Evolutionary conservation across 35 echinoderm and acorn worm genomes (phyloP).

Genomic region (Ptychodera flava): DNA sequence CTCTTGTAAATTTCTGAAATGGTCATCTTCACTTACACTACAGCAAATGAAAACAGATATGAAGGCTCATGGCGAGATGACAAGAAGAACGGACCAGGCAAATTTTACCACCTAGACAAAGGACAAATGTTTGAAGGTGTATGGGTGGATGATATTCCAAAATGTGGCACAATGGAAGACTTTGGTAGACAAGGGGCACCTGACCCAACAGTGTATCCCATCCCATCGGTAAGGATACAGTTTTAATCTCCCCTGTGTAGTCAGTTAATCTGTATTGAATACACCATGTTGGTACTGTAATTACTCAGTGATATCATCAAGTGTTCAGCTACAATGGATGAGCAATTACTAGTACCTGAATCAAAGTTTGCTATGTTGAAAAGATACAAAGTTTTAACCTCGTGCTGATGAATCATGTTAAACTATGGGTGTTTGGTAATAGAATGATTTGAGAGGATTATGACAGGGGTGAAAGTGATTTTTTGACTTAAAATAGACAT

Average conservation of each 20-base stretch:
- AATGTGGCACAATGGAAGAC: slow-evolving; percentile 86
- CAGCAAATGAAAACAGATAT: slow-evolving; percentile 87
- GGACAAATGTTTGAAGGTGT: slow-evolving; percentile 96
- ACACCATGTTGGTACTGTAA: too few relatives aligned
- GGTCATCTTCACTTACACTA: too few relatives aligned
- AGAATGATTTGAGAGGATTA: too few relatives aligned
- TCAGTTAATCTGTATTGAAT: not conserved
- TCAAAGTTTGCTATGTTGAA: not conserved
- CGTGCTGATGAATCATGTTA: not conserved
- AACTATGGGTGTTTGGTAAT: too few relatives aligned
- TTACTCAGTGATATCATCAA: too few relatives aligned
- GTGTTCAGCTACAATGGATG: not conserved
- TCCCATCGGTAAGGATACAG: slow-evolving; percentile 55
- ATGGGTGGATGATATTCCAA: slow-evolving; percentile 90
- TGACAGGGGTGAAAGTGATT: too few relatives aligned
- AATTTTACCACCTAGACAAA: slow-evolving; percentile 90
- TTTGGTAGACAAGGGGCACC: slow-evolving; percentile 96
- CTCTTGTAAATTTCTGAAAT: too few relatives aligned
- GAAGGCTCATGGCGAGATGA: slow-evolving; percentile 91
- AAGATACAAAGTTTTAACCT: not conserved
- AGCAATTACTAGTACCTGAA: too few relatives aligned
- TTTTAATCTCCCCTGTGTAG: not conserved
- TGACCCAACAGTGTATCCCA: slow-evolving; percentile 91
- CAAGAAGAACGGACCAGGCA: slow-evolving; percentile 90
- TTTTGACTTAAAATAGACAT: too few relatives aligned